Percentiles rank a stretch among this genome's conserved stretches.
Evolutionary conservation across 2,113 vertebrate species (phyloP).

Genomic region (Rhinichthys klamathensis): DNA sequence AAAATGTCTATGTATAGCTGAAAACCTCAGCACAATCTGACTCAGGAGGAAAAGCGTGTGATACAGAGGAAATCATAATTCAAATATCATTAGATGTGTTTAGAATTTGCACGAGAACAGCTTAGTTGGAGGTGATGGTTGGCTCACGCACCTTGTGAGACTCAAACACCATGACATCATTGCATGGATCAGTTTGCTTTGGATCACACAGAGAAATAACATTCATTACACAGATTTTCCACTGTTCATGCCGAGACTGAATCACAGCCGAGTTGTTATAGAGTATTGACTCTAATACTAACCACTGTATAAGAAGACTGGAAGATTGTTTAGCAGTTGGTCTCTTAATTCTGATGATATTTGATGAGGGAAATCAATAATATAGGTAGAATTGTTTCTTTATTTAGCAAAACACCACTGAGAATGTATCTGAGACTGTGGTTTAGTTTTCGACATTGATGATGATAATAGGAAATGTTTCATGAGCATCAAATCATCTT

Average conservation of each 20-base stretch:
- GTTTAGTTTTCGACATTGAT: background rate
- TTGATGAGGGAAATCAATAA: background rate
- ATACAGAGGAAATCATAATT: conserved; percentile 3
- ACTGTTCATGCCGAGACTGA: background rate
- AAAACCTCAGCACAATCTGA: conserved; percentile 2
- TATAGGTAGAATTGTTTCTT: background rate
- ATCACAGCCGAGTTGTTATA: background rate
- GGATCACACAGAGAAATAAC: conserved; percentile 23
- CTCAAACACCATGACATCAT: background rate
- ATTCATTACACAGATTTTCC: conserved; percentile 40
- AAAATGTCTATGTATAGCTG: background rate
- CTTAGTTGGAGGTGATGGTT: background rate
- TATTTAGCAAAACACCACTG: background rate
- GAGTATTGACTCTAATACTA: background rate
- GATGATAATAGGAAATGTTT: background rate
- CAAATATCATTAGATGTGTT: background rate
- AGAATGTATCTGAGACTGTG: background rate
- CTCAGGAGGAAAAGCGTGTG: background rate
- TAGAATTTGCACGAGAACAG: background rate
- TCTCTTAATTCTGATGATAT: background rate
- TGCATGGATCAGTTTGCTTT: conserved; percentile 29
- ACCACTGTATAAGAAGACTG: background rate
- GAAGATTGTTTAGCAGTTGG: background rate
- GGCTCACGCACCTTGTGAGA: background rate
- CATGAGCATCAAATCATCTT: background rate